A percentile compares a stretch with the other conserved stretches of the same genome.
phyloP scores from a whole-genome alignment of 2,113 vertebrate genomes.

The Elanoides forficatus region DNA sequence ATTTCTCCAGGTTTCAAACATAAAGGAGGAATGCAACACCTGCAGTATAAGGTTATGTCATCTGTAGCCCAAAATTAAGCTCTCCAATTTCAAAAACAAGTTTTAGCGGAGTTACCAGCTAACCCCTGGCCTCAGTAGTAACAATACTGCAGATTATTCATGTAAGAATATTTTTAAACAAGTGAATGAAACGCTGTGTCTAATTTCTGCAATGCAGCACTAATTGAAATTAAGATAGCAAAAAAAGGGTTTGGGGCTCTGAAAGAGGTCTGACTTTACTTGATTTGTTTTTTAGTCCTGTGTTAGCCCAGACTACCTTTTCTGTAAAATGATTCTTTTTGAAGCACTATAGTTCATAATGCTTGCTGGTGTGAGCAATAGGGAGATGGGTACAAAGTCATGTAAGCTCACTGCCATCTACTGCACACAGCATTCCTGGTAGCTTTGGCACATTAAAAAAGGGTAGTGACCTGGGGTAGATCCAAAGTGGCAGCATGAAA shows the following conservation, averaged over 20 bases:
- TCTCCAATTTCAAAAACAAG: neutral
- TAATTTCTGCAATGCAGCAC: neutral
- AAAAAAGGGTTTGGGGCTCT: neutral
- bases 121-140: neutral
- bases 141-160: neutral
- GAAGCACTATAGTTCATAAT: fast-evolving
- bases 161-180: neutral
- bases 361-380: neutral
- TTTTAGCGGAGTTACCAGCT: neutral
- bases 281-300: neutral
- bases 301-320: neutral
- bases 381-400: fast-evolving
- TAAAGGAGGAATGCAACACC: neutral
- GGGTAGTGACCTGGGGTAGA: neutral
- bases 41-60: neutral
- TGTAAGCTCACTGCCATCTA: slow-evolving; percentile 44
- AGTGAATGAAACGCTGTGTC: neutral
- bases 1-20: neutral
- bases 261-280: neutral
- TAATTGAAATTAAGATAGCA: neutral
- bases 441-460: neutral
- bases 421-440: neutral
- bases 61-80: neutral
- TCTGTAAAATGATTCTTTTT: neutral
- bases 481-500: neutral